Conservation (phyloP, 2,113 vertebrate genomes). For the Porphyrio hochstetteri region DNA sequence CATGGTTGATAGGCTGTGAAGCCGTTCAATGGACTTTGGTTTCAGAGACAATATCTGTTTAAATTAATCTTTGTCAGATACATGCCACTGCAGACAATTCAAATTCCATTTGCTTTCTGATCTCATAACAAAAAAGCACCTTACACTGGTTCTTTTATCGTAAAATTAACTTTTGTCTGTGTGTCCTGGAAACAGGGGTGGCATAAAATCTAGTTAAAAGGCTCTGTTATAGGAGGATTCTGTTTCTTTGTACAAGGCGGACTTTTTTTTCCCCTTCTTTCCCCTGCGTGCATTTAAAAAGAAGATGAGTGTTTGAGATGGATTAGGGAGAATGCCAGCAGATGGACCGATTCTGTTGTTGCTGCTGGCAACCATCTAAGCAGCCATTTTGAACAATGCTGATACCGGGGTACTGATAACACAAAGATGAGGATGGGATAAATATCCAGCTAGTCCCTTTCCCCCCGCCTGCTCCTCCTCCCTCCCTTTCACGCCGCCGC, state of each 20-base stretch:
- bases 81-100: slow-evolving; percentile 67
- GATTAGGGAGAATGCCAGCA: slow-evolving; percentile 73
- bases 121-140: slow-evolving; percentile 70
- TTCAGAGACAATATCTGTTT: slow-evolving; percentile 73
- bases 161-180: slow-evolving; percentile 73
- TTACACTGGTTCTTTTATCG: slow-evolving; percentile 62
- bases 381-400: slow-evolving; percentile 69
- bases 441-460: slow-evolving; percentile 64
- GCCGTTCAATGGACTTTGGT: slow-evolving; percentile 69
- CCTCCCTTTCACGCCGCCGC: not conserved
- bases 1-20: slow-evolving; percentile 69
- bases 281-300: slow-evolving; percentile 58
- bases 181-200: slow-evolving; percentile 60
- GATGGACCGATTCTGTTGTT: slow-evolving; percentile 69
- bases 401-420: slow-evolving; percentile 61
- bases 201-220: slow-evolving; percentile 70
- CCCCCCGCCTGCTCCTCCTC: slow-evolving; percentile 61
- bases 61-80: slow-evolving; percentile 76
- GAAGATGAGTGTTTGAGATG: slow-evolving; percentile 69
- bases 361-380: slow-evolving; percentile 70
- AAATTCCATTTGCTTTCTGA: slow-evolving; percentile 71
- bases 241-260: slow-evolving; percentile 59
- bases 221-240: slow-evolving; percentile 62
- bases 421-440: slow-evolving; percentile 65
- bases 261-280: not conserved